Evolutionary conservation across 1,140 invertebrate genomes (phyloP).

Genomic region (Potamilus streckersoni): DNA sequence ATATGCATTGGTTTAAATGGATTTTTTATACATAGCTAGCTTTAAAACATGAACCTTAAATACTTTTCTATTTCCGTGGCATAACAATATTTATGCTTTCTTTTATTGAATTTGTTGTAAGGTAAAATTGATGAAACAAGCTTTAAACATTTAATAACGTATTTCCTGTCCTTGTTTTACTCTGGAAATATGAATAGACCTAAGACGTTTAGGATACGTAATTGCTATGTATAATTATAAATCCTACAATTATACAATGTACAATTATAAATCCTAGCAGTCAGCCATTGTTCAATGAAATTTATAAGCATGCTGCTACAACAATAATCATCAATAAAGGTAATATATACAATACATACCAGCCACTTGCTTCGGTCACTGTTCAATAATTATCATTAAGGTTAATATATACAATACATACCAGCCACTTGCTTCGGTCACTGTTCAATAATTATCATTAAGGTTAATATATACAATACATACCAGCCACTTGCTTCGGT

Average conservation of each 20-base stretch:
- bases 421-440: too few species aligned
- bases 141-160: too few species aligned
- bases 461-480: too few species aligned
- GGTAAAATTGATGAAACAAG: too few species aligned
- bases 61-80: neutral
- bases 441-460: too few species aligned
- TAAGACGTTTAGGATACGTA: neutral
- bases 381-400: too few species aligned
- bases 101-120: too few species aligned
- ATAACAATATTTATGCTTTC: neutral
- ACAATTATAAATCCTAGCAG: too few species aligned
- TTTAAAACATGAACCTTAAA: neutral
- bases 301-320: neutral
- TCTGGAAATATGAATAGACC: neutral
- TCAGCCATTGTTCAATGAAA: neutral
- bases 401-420: too few species aligned
- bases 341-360: conserved; percentile 30
- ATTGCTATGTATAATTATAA: too few species aligned
- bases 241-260: too few species aligned
- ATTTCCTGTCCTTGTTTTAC: neutral
- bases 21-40: neutral
- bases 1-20: neutral
- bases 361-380: conserved; percentile 52
- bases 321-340: neutral
- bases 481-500: too few species aligned